Evolutionary conservation across 1,140 invertebrate species (phyloP).

Genomic region (Lepidurus packardi): DNA sequence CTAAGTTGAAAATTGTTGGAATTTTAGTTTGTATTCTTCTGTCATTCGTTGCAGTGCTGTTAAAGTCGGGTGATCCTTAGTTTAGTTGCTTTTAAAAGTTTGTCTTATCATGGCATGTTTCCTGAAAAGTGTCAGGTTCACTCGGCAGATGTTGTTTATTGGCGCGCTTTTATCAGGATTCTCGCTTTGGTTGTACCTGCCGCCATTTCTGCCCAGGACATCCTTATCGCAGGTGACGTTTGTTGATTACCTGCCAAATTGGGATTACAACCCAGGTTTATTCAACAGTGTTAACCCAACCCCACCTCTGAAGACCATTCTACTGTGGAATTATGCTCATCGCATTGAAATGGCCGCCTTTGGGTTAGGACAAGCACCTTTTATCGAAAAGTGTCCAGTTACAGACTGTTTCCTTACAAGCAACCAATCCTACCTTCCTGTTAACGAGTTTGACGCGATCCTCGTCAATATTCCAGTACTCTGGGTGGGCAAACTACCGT

Average conservation of each 20-base stretch:
- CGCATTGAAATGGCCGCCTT: slow-evolving; percentile 27
- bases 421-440: slow-evolving; percentile 22
- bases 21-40: too few relatives aligned
- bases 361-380: slow-evolving; percentile 27
- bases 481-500: slow-evolving; percentile 12
- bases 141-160: not conserved
- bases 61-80: not conserved
- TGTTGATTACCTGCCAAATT: not conserved
- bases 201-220: not conserved
- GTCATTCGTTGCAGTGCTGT: too few relatives aligned
- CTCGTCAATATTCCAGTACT: slow-evolving; percentile 32
- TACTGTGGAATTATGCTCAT: slow-evolving; percentile 29
- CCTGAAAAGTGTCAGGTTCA: not conserved
- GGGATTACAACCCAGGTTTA: not conserved
- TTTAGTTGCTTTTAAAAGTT: not conserved
- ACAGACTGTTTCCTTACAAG: slow-evolving; percentile 29
- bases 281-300: not conserved
- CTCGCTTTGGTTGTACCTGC: not conserved
- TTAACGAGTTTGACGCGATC: slow-evolving; percentile 26
- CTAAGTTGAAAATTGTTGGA: too few relatives aligned
- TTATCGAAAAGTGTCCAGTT: slow-evolving; percentile 22
- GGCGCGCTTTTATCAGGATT: not conserved
- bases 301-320: slow-evolving; percentile 25
- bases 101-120: not conserved
- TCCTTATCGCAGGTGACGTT: not conserved